These are phyloP conservation scores for Cydia fagiglandana DNA, from an alignment of 1,140 invertebrate species.

Conservation along the genomic window DNA sequence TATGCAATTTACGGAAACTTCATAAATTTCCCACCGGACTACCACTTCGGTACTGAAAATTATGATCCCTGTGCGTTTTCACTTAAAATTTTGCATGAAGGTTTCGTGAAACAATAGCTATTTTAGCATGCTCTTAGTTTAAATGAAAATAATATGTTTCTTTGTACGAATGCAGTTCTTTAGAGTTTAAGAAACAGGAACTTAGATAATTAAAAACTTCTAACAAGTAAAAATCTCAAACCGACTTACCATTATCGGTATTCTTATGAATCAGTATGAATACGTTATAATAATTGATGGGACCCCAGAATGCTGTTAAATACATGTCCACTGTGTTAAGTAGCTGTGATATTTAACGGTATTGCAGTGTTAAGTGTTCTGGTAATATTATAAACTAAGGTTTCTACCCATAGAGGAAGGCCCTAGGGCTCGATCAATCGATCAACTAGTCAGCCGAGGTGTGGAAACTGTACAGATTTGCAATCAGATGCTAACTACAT, in stretches of 20 bases:
- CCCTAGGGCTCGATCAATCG: not conserved
- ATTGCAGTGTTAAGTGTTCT: not conserved
- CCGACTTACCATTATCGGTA: too few relatives aligned
- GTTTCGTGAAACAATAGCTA: not conserved
- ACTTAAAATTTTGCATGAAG: not conserved
- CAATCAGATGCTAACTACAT: not conserved
- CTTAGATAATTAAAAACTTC: too few relatives aligned
- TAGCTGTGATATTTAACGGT: too few relatives aligned
- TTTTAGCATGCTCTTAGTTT: not conserved
- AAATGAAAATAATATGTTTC: not conserved
- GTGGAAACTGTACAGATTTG: not conserved
- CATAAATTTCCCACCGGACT: conserved; percentile 8
- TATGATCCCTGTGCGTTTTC: conserved; percentile 5
- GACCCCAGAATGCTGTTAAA: too few relatives aligned
- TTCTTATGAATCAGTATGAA: too few relatives aligned
- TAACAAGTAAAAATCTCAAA: too few relatives aligned
- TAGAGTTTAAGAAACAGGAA: too few relatives aligned
- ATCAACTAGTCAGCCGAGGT: conserved; percentile 6
- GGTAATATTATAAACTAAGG: not conserved
- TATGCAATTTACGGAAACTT: conserved; percentile 12
- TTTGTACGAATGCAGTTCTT: too few relatives aligned
- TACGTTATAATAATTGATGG: too few relatives aligned
- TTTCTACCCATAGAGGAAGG: conserved; percentile 7
- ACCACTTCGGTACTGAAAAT: not conserved
- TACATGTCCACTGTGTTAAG: not conserved